Percentiles rank a stretch among this genome's conserved stretches.
Conservation (phyloP, 2,888 invertebrate genomes). For the Lymantria monacha region DNA sequence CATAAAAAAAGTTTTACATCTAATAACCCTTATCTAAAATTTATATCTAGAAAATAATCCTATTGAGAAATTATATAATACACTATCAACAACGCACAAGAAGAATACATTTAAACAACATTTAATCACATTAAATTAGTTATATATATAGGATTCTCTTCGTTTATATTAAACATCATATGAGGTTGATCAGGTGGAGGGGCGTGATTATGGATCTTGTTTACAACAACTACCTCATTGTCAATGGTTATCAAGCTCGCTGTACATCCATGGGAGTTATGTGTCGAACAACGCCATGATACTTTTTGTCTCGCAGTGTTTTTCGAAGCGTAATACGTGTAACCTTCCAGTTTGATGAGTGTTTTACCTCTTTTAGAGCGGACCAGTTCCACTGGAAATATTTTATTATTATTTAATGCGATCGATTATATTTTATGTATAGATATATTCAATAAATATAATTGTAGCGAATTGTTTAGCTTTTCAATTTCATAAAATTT, state of each 20-base stretch:
- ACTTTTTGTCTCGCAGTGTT: not conserved
- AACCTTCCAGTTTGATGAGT: slow-evolving; percentile 34
- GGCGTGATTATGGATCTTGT: slow-evolving; percentile 12
- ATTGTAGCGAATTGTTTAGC: not conserved
- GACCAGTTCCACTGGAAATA: slow-evolving; percentile 17
- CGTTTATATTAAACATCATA: too few relatives aligned
- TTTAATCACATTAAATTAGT: too few relatives aligned
- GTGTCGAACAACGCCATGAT: slow-evolving; percentile 42
- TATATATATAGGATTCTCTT: too few relatives aligned
- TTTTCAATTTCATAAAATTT: not conserved
- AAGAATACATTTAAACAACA: too few relatives aligned
- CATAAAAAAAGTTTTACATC: too few relatives aligned
- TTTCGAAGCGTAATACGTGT: slow-evolving; percentile 28
- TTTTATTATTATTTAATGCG: not conserved
- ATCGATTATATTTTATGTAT: not conserved
- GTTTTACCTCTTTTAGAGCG: slow-evolving; percentile 17
- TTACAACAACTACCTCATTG: slow-evolving; percentile 11
- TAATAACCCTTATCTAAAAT: too few relatives aligned
- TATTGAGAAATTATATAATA: too few relatives aligned
- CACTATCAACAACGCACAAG: too few relatives aligned
- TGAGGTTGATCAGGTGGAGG: not conserved
- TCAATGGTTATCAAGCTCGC: slow-evolving; percentile 35
- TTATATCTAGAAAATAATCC: too few relatives aligned
- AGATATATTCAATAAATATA: not conserved
- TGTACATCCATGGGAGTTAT: slow-evolving; percentile 33